A percentile compares a stretch with the other conserved stretches of the same genome.
Evolutionary conservation across 2,113 vertebrate species (phyloP).

Genomic region (Eclectus roratus): DNA sequence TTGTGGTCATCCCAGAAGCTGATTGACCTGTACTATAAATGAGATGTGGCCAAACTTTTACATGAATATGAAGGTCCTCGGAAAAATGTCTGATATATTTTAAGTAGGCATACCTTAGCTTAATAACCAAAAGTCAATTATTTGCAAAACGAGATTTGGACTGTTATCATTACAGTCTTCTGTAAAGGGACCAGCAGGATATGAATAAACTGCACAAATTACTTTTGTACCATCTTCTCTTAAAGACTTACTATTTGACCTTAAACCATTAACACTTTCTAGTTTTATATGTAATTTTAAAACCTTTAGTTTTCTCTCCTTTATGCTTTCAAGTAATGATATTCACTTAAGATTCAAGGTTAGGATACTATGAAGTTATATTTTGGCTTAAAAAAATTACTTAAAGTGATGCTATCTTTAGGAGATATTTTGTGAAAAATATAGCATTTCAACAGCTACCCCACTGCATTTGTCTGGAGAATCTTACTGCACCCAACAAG

Average conservation of each 20-base stretch:
- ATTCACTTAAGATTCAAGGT: background rate
- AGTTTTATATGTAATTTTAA: background rate
- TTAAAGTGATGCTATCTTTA: background rate
- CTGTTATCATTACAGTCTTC: background rate
- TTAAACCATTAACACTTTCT: background rate
- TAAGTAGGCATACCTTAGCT: background rate
- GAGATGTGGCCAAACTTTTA: background rate
- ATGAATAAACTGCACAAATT: background rate
- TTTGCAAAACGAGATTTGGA: background rate
- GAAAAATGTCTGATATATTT: background rate
- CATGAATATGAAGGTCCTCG: accelerated
- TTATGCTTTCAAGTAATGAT: background rate
- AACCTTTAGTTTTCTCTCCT: background rate
- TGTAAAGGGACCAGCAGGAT: background rate
- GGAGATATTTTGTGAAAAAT: background rate
- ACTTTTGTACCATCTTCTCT: background rate
- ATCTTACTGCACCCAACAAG: background rate
- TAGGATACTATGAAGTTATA: background rate
- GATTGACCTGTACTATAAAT: background rate
- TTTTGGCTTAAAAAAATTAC: background rate
- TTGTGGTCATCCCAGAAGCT: background rate
- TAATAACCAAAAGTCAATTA: background rate
- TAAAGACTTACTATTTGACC: background rate
- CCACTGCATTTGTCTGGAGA: background rate
- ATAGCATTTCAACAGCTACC: background rate